phyloP scores from a whole-genome alignment of 1,140 invertebrate genomes.

The Brachionus manjavacas region DNA sequence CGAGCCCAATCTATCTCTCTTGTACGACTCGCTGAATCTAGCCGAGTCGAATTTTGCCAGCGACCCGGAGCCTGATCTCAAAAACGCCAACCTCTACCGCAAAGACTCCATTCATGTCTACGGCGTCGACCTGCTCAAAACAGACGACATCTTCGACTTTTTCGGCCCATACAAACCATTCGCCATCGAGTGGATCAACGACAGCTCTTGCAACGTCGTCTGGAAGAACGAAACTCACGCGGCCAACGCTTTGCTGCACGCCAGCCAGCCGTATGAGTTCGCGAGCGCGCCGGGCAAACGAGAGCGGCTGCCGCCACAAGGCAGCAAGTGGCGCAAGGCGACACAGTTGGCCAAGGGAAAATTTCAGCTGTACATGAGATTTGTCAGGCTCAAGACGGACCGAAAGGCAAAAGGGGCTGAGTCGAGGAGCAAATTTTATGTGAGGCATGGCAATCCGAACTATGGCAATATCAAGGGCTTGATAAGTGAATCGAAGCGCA shows the following conservation, averaged over 20 bases:
- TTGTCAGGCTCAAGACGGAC: neutral
- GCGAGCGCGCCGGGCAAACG: neutral
- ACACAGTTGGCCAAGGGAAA: neutral
- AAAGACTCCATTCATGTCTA: slow-evolving; percentile 8
- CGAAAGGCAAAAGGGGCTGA: slow-evolving; percentile 36
- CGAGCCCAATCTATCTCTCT: neutral
- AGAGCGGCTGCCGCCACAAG: neutral
- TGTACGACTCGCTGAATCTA: slow-evolving; percentile 1
- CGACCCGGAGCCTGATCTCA: neutral
- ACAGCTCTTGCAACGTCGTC: slow-evolving; percentile 18
- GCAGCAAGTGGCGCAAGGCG: neutral
- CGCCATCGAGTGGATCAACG: slow-evolving; percentile 40
- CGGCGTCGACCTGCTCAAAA: slow-evolving; percentile 26
- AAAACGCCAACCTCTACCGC: neutral
- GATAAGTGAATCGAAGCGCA: slow-evolving; percentile 34
- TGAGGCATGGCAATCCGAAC: slow-evolving; percentile 40
- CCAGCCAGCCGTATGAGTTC: neutral
- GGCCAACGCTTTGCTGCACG: neutral
- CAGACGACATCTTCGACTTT: slow-evolving; percentile 30
- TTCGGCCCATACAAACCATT: slow-evolving; percentile 13
- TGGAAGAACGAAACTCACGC: neutral
- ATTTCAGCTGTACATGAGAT: neutral
- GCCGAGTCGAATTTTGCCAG: neutral
- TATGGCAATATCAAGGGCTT: slow-evolving; percentile 33
- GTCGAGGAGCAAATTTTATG: slow-evolving; percentile 25